Evolutionary conservation across 2,888 invertebrate species (phyloP), one percentile per base, ranked within the genome.

Genomic region (Drosophila nr. perissopoda): DNA sequence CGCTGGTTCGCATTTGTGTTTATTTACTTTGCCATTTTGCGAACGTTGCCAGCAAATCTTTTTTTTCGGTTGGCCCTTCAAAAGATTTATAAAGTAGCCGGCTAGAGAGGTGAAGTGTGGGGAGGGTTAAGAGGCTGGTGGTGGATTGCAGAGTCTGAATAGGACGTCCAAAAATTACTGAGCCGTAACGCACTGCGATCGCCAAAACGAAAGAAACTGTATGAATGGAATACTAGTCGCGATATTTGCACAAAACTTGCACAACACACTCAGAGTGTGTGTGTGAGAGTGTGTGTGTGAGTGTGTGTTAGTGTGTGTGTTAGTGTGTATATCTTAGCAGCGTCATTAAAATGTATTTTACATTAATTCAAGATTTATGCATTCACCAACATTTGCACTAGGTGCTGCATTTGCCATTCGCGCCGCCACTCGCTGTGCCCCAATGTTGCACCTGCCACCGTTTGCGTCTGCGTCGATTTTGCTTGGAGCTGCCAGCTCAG

Each of bases 361-460:
- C 89, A 89, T 91, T 90, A 89, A 90, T 91, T 90, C 88, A 90
- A 88, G 90, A 91, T 91, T 91, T 91, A 89, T 91, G 85, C 85
- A 89, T 86, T 80, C 87, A 83, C 75, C 87, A 88, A 78, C 18
- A 36, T 36, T 10, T 70, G 25, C 83, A 72, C 42, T 80, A 87
- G 90, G 86, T 85, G 88, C 86, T 79, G 86, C 88, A 81, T 79
- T 78, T 90, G 73, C 79, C 83, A 86, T 85, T 89, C 67, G 76
- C 83, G 79, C 69, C 81, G 73, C 78, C 77, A 72, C 68, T 62
- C 70, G 31, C 29, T 57, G 68, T 60, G 58, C 57, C 71, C 62
- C 62, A 70, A 69, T 57, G 69, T 27, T 69, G 69, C 70, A 58
- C 49, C 48, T 49, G 57, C 57, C 57, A 42, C 69, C 63, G 60